These are phyloP conservation scores for Novumbra hubbsi DNA, from an alignment of 2,797 vertebrate genomes.

Conservation along the genomic window DNA sequence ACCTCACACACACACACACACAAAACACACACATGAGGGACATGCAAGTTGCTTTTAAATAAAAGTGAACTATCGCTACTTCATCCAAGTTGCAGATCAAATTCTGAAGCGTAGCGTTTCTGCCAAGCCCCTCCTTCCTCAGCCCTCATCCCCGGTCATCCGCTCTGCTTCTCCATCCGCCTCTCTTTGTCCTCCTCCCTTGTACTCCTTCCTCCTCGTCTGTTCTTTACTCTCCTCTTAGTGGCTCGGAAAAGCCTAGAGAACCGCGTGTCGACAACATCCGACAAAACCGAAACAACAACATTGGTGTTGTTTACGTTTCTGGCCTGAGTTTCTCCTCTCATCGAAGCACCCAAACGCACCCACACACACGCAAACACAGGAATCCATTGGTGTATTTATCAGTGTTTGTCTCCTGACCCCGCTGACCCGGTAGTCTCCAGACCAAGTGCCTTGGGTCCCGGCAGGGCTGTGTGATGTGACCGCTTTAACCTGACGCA, in stretches of 20 bases:
- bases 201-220: background rate
- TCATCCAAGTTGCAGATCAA: background rate
- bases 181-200: background rate
- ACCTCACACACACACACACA: slow-evolving; percentile 22
- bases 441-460: no score
- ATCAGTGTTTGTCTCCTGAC: no score
- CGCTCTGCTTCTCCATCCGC: background rate
- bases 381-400: no score
- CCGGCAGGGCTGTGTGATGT: no score
- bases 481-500: no score
- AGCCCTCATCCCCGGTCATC: background rate
- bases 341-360: background rate
- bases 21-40: slow-evolving; percentile 6
- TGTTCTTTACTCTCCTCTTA: background rate
- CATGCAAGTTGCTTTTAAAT: slow-evolving; percentile 41
- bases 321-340: slow-evolving; percentile 29
- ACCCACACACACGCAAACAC: slow-evolving; percentile 9
- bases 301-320: slow-evolving; percentile 65
- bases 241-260: background rate
- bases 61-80: slow-evolving; percentile 48
- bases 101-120: background rate
- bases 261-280: slow-evolving; percentile 27
- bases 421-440: no score
- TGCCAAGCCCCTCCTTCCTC: background rate
- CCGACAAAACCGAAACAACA: slow-evolving; percentile 6